Evolutionary conservation across 2,797 vertebrate species (phyloP).

Genomic region (Manis javanica): DNA sequence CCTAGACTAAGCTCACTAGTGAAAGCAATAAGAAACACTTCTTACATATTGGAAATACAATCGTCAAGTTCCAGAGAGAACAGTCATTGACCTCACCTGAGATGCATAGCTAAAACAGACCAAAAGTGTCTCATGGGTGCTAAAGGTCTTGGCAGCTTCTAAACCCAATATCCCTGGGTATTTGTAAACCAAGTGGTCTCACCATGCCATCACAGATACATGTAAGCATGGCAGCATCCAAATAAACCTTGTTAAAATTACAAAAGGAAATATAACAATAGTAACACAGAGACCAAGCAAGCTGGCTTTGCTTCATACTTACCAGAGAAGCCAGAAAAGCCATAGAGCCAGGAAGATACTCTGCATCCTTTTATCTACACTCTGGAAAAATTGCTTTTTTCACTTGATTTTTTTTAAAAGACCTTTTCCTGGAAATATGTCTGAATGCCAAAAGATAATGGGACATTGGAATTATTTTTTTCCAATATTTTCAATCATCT

Average conservation of each 20-base stretch:
- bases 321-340: neutral
- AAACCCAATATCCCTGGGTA: neutral
- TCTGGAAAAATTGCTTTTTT: neutral
- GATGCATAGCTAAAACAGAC: neutral
- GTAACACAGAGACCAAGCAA: neutral
- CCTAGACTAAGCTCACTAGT: neutral
- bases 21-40: neutral
- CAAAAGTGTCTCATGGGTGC: neutral
- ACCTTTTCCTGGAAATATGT: neutral
- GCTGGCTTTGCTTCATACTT: neutral
- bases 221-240: neutral
- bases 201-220: neutral
- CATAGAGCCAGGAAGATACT: neutral
- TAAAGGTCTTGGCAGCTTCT: neutral
- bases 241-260: constrained; percentile 34
- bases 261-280: neutral
- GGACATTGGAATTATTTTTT: neutral
- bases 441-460: neutral
- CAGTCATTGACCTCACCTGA: neutral
- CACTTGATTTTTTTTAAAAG: neutral
- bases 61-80: neutral
- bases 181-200: constrained; percentile 30
- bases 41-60: neutral
- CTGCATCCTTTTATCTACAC: fast-evolving
- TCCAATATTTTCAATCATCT: neutral